Base-by-base conservation (phyloP, 2,113 vertebrate genomes). In the Cnemophilus loriae region DNA sequence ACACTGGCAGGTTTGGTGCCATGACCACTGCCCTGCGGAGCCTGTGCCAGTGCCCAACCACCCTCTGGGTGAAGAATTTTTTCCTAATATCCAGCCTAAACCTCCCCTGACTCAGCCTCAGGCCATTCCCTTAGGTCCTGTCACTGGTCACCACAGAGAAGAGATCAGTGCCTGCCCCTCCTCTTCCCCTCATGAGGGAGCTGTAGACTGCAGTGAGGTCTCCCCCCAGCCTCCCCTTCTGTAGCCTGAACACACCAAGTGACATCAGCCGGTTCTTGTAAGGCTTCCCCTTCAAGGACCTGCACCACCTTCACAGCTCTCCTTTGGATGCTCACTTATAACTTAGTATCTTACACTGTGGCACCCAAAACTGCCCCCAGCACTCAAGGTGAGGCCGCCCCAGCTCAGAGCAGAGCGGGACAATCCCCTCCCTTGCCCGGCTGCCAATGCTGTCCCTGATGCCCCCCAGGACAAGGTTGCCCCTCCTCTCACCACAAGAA, bases 391-490 rank as follows among this genome's bases (percentile, higher is more conserved):
- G 32, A 73, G 32, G 50, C 26, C 0, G 0, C 3, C 9, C 35
- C 42, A 69, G 47, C 0, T 1, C 44, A 71, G n/a, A 49, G 10
- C n/a, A 88, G 30, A 71, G 41, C 1, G 0, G 56, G n/a, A 42
- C 57, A 49, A 49, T 35, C 42, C 8, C 49, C 11, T 35, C 50
- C 49, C 35, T 17, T 24, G 16, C 21, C 13, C 0, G 0, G 23
- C 42, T 47, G 69, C 3, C 0, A 0, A 30, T 39, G 47, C 64
- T 21, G 24, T 5, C 5, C 56, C n/a, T 64, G 41, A 35, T 42
- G 57, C 4, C 0, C 10, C 16, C 26, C 35, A 60, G 37, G 44
- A 59, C 26, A 52, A 0, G 2, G 17, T 0, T 77, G 26, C 0
- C 22, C 22, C 15, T 56, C 16, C 18, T 81, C 13, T 33, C 18